These are phyloP conservation scores for Chaitophorus viminalis DNA, from an alignment of 2,888 invertebrate genomes.

Conservation along the genomic window DNA sequence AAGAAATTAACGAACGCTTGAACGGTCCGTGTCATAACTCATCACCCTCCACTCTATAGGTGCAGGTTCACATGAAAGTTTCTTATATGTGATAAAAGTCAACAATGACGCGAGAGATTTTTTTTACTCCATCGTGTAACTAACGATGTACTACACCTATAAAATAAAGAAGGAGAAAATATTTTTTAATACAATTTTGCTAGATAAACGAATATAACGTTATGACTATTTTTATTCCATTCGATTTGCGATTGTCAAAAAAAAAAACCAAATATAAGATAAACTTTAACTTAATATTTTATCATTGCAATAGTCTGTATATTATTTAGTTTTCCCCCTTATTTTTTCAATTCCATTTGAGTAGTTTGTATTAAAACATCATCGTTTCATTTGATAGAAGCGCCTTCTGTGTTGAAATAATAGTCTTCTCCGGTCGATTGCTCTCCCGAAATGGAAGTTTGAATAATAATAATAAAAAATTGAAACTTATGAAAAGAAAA, in stretches of 20 bases:
- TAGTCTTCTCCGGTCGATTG: constrained; percentile 35
- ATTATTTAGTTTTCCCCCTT: constrained; percentile 7
- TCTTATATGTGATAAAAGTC: constrained; percentile 48
- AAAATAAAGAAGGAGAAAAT: not conserved
- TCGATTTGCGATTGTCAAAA: not conserved
- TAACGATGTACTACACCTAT: constrained; percentile 44
- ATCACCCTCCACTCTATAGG: not conserved
- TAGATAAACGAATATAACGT: constrained; percentile 14
- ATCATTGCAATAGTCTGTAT: not conserved
- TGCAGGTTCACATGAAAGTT: constrained; percentile 15
- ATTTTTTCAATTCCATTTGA: constrained; percentile 6
- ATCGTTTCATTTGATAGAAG: constrained; percentile 23
- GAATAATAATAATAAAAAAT: constrained; percentile 35
- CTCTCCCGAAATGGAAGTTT: not conserved
- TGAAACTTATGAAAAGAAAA: constrained; percentile 56
- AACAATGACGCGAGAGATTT: constrained; percentile 37
- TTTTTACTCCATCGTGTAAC: constrained; percentile 22
- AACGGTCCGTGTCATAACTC: constrained; percentile 49
- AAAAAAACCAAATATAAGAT: not conserved
- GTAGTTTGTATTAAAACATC: constrained; percentile 27
- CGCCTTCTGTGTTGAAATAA: constrained; percentile 52
- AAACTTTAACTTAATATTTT: not conserved
- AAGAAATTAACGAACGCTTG: constrained; percentile 59
- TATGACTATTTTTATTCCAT: constrained; percentile 2
- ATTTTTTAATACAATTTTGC: not conserved